Evolutionary conservation across 2,888 invertebrate species (phyloP), one percentile per base, ranked within the genome.

Genomic region (Cephus nigrinus): DNA sequence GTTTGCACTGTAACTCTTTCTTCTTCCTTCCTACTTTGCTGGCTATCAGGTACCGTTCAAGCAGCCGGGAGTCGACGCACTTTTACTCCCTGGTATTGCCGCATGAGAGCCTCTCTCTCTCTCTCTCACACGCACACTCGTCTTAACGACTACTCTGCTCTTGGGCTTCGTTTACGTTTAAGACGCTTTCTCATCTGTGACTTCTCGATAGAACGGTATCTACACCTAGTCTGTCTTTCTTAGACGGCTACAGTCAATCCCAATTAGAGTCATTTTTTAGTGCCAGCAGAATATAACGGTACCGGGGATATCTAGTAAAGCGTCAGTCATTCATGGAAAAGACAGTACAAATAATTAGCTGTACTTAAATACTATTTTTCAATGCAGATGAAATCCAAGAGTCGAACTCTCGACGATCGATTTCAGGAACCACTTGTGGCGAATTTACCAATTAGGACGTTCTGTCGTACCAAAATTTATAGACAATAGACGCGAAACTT

Each of bases 1-100:
- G 90, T 89, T 90, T 85, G 80, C 80, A 79, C 77, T 77, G 82
- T 74, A 75, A 76, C 78, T 77, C 81, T 73, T 83, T 78, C 78
- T 78, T 79, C 82, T 81, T 71, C 36, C 55, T 75, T 74, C 73
- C 69, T 68, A 40, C 75, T 75, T 74, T 76, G 74, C 78, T 77
- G 68, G 77, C 34, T 77, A 71, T 78, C 77, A 80, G 75, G 76
- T 79, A 75, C 78, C 75, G 76, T 75, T 68, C 74, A 11, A 33
- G 40, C 55, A 75, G 34, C 69, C 31, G 33, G 33, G 71, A 15
- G 74, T 75, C 73, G 74, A 11, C 71, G 23, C 68, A 68, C 74
- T 74, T 74, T 74, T 74, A 74, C 36, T 74, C 30, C 12, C 32
- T 32, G 71, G 12, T 31, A 71, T 33, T 33, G 55, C 55, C 12